phyloP scores from a whole-genome alignment of 2,113 vertebrate genomes.

The Misgurnus anguillicaudatus region DNA sequence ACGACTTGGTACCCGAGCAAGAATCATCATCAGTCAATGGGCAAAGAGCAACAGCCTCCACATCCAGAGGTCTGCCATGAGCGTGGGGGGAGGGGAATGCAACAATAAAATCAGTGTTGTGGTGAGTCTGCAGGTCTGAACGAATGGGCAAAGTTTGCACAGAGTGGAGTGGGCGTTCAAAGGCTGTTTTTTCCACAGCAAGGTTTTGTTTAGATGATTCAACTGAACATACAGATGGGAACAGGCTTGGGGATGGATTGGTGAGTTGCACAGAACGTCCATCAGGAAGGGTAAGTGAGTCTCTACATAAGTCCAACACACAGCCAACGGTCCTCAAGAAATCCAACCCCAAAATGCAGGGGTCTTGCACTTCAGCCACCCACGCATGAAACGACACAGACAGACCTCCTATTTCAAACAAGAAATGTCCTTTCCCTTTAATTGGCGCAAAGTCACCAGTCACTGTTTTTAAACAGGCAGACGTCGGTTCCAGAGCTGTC shows the following conservation, averaged over 20 bases:
- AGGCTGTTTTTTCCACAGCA: background rate
- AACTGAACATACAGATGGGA: background rate
- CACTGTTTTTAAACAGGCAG: background rate
- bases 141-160: no score
- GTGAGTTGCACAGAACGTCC: background rate
- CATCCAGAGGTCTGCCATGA: no score
- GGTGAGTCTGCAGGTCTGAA: background rate
- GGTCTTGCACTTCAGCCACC: no score
- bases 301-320: background rate
- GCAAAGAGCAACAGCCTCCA: background rate
- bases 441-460: background rate
- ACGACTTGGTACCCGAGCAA: background rate
- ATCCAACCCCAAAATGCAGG: background rate
- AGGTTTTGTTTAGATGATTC: background rate
- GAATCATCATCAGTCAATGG: background rate
- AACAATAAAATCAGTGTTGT: no score
- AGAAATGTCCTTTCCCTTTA: no score
- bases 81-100: no score
- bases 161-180: background rate
- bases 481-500: background rate
- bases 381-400: no score
- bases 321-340: background rate
- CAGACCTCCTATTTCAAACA: background rate
- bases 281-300: background rate
- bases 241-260: background rate